These are phyloP conservation scores for Perca schrenkii DNA, from an alignment of 2,113 vertebrate genomes.

Conservation along the genomic window DNA sequence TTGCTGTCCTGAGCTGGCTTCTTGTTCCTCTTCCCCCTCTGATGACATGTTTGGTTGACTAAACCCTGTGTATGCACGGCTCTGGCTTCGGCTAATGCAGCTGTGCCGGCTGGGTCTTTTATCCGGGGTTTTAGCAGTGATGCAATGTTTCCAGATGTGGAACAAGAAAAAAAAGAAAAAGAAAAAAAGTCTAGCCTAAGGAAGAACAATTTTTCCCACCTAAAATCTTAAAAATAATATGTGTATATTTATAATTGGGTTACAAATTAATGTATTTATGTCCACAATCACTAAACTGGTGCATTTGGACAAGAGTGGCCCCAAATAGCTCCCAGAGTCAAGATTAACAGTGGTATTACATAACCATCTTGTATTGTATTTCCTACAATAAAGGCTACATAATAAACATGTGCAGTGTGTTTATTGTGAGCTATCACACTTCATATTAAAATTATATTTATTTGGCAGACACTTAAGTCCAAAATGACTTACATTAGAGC, in stretches of 20 bases:
- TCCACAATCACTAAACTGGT: not conserved
- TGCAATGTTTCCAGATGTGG: slow-evolving; percentile 88
- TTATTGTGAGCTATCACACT: not conserved
- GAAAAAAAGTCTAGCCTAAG: not conserved
- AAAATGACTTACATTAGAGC: not conserved
- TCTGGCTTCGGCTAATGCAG: slow-evolving; percentile 60
- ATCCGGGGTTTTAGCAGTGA: slow-evolving; percentile 80
- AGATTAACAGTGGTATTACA: slow-evolving; percentile 1
- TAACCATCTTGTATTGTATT: not conserved
- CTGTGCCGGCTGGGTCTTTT: slow-evolving; percentile 66
- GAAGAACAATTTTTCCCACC: not conserved
- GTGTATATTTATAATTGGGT: not conserved
- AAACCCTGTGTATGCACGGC: not conserved
- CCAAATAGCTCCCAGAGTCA: not conserved
- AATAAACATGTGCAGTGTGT: not conserved
- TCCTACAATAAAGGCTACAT: not conserved
- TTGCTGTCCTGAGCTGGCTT: not conserved
- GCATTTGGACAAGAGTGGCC: not conserved
- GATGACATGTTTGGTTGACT: not conserved
- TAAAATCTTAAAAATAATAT: too few relatives aligned
- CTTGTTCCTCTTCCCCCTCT: not conserved
- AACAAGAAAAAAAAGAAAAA: slow-evolving; percentile 29
- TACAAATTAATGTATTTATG: not conserved
- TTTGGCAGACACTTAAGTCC: not conserved
- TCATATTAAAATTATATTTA: not conserved